Percentiles rank a stretch among this genome's conserved stretches.
These are phyloP conservation scores for Bimastos eiseni DNA, from an alignment of 2,888 invertebrate species.

Conservation along the genomic window DNA sequence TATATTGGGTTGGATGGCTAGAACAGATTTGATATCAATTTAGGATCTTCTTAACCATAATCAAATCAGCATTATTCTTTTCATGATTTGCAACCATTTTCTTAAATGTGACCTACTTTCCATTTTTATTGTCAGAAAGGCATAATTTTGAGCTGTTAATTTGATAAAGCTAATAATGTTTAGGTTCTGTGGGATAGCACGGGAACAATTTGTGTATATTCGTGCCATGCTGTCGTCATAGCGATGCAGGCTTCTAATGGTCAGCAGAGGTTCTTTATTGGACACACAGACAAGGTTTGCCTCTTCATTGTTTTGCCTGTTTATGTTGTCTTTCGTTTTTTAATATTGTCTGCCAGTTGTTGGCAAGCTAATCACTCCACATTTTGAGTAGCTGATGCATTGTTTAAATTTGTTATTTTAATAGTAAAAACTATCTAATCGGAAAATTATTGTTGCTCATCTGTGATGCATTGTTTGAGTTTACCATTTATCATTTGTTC, in stretches of 20 bases:
- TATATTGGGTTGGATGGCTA: neutral
- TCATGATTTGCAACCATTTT: neutral
- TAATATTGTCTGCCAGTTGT: neutral
- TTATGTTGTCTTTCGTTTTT: neutral
- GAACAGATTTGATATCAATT: neutral
- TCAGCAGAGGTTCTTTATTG: constrained; percentile 60
- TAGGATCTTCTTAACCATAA: neutral
- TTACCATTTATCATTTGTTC: too few relatives aligned
- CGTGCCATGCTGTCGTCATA: constrained; percentile 60
- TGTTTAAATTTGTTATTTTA: neutral
- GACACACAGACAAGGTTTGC: constrained; percentile 61
- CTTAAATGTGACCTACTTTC: neutral
- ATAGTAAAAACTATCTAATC: neutral
- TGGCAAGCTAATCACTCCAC: neutral
- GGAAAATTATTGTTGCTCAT: neutral
- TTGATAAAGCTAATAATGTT: constrained; percentile 30
- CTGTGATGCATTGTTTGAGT: too few relatives aligned
- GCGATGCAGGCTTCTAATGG: constrained; percentile 58
- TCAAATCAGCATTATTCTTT: neutral
- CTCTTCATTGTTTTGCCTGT: neutral
- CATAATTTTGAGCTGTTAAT: neutral
- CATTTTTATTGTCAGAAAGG: neutral
- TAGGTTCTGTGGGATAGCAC: constrained; percentile 59
- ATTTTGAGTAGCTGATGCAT: neutral
- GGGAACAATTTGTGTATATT: constrained; percentile 56